Conservation (phyloP, 2,888 invertebrate genomes). For the Lycophotia porphyrea region DNA sequence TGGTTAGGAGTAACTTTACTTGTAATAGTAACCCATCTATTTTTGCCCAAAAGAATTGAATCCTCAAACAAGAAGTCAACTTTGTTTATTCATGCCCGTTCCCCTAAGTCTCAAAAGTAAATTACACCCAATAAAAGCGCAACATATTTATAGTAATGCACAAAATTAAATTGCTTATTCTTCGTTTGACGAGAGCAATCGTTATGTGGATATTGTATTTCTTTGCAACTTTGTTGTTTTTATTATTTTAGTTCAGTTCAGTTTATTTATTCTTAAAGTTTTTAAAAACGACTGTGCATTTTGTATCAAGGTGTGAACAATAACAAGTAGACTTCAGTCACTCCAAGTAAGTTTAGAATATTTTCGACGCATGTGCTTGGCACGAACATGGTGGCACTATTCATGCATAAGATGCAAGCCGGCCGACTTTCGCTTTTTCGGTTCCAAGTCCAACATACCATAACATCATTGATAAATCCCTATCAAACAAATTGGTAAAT, state of each 20-base stretch:
- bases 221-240: constrained; percentile 18
- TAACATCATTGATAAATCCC: constrained; percentile 37
- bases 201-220: neutral
- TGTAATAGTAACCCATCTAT: neutral
- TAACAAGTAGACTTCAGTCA: neutral
- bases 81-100: constrained; percentile 8
- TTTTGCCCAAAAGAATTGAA: neutral
- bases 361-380: constrained; percentile 7
- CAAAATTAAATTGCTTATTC: constrained; percentile 18
- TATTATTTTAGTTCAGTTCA: neutral
- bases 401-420: constrained; percentile 16
- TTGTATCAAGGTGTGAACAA: neutral
- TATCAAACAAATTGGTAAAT: constrained; percentile 42
- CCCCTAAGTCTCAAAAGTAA: neutral
- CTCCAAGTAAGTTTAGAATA: neutral
- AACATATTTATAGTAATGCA: neutral
- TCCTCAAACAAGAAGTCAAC: neutral
- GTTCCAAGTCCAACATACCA: constrained; percentile 40
- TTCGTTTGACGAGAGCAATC: constrained; percentile 3
- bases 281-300: neutral
- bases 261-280: neutral
- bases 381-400: constrained; percentile 8
- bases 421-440: constrained; percentile 34
- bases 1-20: neutral
- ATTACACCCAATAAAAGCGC: neutral